These are phyloP conservation scores for Parazoanthus swiftii DNA, from an alignment of 92 coral and sea anemone genomes.

Conservation along the genomic window DNA sequence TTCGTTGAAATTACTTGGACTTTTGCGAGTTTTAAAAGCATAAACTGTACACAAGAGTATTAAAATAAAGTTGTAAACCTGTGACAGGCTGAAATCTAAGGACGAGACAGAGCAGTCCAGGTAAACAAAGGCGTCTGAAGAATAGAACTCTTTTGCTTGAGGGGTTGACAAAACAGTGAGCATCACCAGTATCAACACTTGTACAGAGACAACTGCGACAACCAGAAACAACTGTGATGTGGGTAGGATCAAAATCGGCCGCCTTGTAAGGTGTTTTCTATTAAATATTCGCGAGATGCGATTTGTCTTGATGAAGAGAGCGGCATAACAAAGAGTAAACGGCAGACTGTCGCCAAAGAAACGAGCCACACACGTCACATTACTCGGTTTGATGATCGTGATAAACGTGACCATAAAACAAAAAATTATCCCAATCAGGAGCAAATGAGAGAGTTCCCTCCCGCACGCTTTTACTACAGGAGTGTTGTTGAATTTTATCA, in stretches of 20 bases:
- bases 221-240: slow-evolving; percentile 85
- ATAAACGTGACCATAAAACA: slow-evolving; percentile 72
- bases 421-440: slow-evolving; percentile 76
- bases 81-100: slow-evolving; percentile 91
- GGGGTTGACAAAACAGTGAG: slow-evolving; percentile 80
- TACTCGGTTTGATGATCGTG: slow-evolving; percentile 68
- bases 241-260: slow-evolving; percentile 94
- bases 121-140: slow-evolving; percentile 62
- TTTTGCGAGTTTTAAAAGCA: slow-evolving; percentile 95
- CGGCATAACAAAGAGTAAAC: slow-evolving; percentile 91
- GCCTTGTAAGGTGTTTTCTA: slow-evolving; percentile 85
- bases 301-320: slow-evolving; percentile 93
- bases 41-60: slow-evolving; percentile 90
- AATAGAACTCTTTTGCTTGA: slow-evolving; percentile 64
- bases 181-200: slow-evolving; percentile 76
- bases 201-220: slow-evolving; percentile 85
- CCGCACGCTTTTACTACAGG: slow-evolving; percentile 97
- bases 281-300: slow-evolving; percentile 95
- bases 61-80: slow-evolving; percentile 92
- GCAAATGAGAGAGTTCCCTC: slow-evolving; percentile 83
- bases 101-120: slow-evolving; percentile 83
- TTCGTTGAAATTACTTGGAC: slow-evolving; percentile 97
- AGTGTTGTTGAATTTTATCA: slow-evolving; percentile 75
- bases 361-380: slow-evolving; percentile 73
- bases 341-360: slow-evolving; percentile 83